A percentile compares a stretch with the other conserved stretches of the same genome.
These are phyloP conservation scores for Carduelis carduelis DNA, from an alignment of 2,797 vertebrate genomes.

Conservation along the genomic window DNA sequence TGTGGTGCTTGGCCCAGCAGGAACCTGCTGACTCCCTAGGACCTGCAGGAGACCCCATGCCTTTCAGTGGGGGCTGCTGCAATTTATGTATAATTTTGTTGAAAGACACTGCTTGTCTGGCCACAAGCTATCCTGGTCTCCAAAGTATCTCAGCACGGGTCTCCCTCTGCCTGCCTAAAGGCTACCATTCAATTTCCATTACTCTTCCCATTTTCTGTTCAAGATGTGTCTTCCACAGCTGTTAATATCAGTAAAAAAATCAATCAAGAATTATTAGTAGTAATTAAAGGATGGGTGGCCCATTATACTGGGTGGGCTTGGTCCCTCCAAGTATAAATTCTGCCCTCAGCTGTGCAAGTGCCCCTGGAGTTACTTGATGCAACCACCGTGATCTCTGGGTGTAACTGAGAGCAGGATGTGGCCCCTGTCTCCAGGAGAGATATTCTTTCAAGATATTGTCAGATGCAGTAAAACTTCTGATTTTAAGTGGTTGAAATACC, in stretches of 20 bases:
- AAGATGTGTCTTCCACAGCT: background rate
- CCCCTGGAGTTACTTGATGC: background rate
- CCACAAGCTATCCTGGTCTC: background rate
- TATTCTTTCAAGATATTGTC: background rate
- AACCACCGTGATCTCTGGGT: background rate
- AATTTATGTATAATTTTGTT: background rate
- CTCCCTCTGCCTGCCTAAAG: background rate
- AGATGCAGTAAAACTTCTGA: background rate
- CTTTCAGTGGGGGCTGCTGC: background rate
- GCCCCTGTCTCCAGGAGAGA: background rate
- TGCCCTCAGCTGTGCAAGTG: background rate
- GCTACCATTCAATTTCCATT: background rate
- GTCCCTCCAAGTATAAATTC: background rate
- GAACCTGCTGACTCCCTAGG: background rate
- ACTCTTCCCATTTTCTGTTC: background rate
- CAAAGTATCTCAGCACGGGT: background rate
- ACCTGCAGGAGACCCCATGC: background rate
- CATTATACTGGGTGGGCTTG: background rate
- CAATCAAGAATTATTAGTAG: background rate
- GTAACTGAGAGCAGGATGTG: background rate
- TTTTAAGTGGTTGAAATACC: background rate
- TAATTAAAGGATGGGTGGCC: background rate
- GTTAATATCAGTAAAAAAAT: background rate
- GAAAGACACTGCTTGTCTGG: background rate
- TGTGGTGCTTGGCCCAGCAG: fast-evolving